These are phyloP conservation scores for Dendrocopos noguchii DNA, from an alignment of 2,113 vertebrate genomes.

Conservation along the genomic window DNA sequence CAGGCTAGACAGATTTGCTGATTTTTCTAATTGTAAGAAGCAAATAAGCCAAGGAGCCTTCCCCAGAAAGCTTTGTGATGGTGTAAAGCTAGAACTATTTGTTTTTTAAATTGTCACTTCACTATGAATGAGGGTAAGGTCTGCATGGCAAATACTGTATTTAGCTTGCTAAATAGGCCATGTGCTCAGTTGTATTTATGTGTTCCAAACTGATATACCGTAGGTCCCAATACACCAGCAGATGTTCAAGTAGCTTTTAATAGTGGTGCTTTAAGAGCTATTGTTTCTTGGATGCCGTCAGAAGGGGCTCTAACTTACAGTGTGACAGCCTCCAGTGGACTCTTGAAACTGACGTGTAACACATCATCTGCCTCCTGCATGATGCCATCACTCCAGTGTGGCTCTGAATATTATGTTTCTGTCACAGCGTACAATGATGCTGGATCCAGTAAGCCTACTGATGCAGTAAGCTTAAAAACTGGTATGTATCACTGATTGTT, in stretches of 20 bases:
- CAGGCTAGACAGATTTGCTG: neutral
- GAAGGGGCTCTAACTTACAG: conserved; percentile 81
- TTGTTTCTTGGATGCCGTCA: conserved; percentile 76
- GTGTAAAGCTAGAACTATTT: neutral
- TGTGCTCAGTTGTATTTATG: neutral
- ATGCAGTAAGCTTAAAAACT: conserved; percentile 76
- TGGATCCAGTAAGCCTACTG: conserved; percentile 82
- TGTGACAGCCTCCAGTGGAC: conserved; percentile 47
- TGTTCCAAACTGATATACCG: neutral
- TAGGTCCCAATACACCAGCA: conserved; percentile 73
- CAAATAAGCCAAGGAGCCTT: neutral
- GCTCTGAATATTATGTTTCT: conserved; percentile 79
- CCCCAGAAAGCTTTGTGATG: neutral
- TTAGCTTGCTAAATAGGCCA: neutral
- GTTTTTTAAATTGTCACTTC: neutral
- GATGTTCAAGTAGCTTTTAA: conserved; percentile 69
- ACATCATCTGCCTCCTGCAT: conserved; percentile 70
- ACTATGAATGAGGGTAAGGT: neutral
- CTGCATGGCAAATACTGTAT: neutral
- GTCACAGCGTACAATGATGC: conserved; percentile 84
- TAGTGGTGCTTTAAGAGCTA: conserved; percentile 63
- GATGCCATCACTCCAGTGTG: conserved; percentile 79
- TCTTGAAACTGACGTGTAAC: conserved; percentile 75
- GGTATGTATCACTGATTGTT: conserved; percentile 72
- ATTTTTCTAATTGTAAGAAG: neutral